Conservation (phyloP, 2,888 invertebrate species). For the Metellina segmentata region DNA sequence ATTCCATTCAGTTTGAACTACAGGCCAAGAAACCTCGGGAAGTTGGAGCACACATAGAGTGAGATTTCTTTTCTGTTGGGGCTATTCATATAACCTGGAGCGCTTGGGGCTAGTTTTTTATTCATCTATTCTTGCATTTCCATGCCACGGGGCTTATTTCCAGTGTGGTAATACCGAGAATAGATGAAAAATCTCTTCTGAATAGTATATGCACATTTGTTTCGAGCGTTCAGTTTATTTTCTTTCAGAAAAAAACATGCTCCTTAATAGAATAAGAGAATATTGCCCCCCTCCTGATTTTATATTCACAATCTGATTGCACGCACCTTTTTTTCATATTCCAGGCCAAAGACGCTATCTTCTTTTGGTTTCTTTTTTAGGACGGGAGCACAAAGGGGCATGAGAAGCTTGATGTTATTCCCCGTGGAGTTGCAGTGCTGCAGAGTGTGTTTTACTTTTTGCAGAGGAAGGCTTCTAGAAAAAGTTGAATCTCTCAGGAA, state of each 20-base stretch:
- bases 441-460: neutral
- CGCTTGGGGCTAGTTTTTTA: neutral
- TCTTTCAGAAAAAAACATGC: neutral
- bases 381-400: neutral
- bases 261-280: conserved; percentile 4
- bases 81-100: conserved; percentile 34
- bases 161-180: conserved; percentile 6
- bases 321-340: conserved; percentile 22
- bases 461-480: neutral
- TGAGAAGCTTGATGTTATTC: neutral
- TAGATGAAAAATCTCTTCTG: conserved; percentile 11
- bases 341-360: neutral
- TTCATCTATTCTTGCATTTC: conserved; percentile 20
- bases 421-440: neutral
- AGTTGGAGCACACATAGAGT: neutral
- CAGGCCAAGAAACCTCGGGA: conserved; percentile 22
- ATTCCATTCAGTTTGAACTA: conserved; percentile 45
- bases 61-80: neutral
- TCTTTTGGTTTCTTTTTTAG: neutral
- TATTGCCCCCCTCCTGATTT: conserved; percentile 17
- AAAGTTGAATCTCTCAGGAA: neutral
- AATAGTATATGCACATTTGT: conserved; percentile 24
- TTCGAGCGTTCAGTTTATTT: conserved; percentile 38
- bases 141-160: neutral
- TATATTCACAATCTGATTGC: conserved; percentile 40